Evolutionary conservation across 2,113 vertebrate species (phyloP), one percentile per base, ranked within the genome.

Genomic region (Strigops habroptila): DNA sequence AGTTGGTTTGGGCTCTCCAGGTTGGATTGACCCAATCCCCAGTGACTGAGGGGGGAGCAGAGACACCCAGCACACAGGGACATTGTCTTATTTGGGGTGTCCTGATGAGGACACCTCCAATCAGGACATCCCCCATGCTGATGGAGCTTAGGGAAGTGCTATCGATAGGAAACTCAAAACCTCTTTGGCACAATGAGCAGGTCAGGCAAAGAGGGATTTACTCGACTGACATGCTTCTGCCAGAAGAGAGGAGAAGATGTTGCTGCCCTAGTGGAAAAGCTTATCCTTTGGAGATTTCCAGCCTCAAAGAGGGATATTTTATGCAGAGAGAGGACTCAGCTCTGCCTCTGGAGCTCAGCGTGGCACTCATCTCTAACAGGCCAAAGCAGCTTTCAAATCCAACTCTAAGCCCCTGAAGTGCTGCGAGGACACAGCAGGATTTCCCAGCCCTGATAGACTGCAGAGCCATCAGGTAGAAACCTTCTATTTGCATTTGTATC

Each of bases 371-470:
- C 57, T 59, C 22, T 35, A 35, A 37, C 18, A 24, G 52, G 14
- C 68, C 55, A 43, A 44, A 37, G 18, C 9, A 81, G 14, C 21
- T 70, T 70, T 57, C 63, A 59, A 24, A 53, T 8, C n/a, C 51
- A 31, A 4, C n/a, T 18, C 51, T 14, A 64, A 35, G 9, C 21
- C 33, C 8, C 0, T 2, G 4, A 31, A 18, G 17, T 2, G 16
- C 24, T 3, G 14, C 0, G 0, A 53, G 82, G 51, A 71, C 39
- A 60, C 30, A 52, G 30, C 33, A 60, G 39, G 35, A 3, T 41
- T 71, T 41, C 70, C 51, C 63, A 77, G 63, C 30, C 43, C 31
- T 55, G n/a, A 64, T 4, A 68, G 48, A n/a, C 41, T 73, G 39
- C 44, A 67, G 52, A 90, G n/a, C 51, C 46, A 71, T 27, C 64